Base-by-base conservation (phyloP, 2,888 invertebrate species). In the Heliconius sara region DNA sequence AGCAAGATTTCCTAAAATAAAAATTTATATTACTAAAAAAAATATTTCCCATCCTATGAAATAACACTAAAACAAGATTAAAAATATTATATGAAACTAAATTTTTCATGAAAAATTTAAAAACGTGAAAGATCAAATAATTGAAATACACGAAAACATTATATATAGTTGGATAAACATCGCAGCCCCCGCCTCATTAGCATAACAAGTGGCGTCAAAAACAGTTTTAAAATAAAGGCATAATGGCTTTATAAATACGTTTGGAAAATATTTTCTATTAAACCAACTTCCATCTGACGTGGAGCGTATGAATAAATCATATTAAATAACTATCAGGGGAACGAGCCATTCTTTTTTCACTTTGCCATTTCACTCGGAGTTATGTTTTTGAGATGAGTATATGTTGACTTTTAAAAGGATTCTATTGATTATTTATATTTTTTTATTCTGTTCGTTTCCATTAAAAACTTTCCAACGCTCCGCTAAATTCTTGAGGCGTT, bases 261-360 rank as follows among this genome's bases (percentile, higher is more conserved):
- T 93, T 91, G 89, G 88, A 91, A 91, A 93, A 91, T 92, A 93
- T 93, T 94, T 93, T 92, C 91, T 93, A 94, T 94, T 94, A 94
- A 92, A 92, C 92, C 93, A 93, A 93, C 95, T 96, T 93, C 95
- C 94, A 91, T 91, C 90, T 90, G 89, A 91, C 92, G 89, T 88
- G 86, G 87, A 89, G 80, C 89, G 95, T 95, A 96, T 96, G 96
- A 96, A 96, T 96, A 96, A 96, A 96, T 96, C 96, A 96, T 96
- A 96, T 96, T 96, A 96, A 96, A 96, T 96, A 96, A 96, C 96
- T 96, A 96, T 96, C 96, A 96, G 93, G 95, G 95, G 95, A 95
- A 90, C 72, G 78, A 27, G 72, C 52, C 67, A 77, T 80, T 80
- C 77, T 80, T 80, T 80, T 80, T 80, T 77, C 77, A 70, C 80